These are phyloP conservation scores for Phoenicopterus ruber DNA, from an alignment of 2,113 vertebrate genomes.

Conservation along the genomic window DNA sequence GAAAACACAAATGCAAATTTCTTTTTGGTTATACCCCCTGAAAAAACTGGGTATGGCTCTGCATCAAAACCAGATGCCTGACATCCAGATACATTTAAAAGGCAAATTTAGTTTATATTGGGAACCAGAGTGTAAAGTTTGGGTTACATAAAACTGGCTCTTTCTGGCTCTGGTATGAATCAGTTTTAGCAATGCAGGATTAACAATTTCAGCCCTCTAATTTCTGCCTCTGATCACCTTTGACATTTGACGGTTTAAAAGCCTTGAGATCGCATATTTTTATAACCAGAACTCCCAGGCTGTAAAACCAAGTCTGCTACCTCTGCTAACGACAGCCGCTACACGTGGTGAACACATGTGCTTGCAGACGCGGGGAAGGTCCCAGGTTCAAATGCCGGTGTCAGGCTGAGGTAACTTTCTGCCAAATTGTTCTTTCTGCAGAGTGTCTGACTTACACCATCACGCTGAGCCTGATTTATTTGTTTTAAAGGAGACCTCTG, in stretches of 20 bases:
- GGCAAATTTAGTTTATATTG: conserved; percentile 16
- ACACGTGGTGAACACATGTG: conserved; percentile 39
- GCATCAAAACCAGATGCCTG: conserved; percentile 55
- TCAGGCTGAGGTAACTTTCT: not conserved
- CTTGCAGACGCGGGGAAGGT: not conserved
- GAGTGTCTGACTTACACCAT: not conserved
- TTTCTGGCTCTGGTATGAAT: conserved; percentile 13
- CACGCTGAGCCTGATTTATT: not conserved
- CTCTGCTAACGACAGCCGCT: not conserved
- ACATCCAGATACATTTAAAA: conserved; percentile 14
- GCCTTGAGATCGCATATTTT: conserved; percentile 40
- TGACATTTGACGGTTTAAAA: conserved; percentile 28
- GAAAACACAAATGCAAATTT: conserved; percentile 52
- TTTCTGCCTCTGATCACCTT: conserved; percentile 55
- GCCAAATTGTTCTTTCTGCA: not conserved
- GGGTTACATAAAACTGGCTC: not conserved
- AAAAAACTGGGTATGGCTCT: conserved; percentile 16
- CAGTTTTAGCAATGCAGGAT: conserved; percentile 7
- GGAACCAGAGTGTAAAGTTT: conserved; percentile 10
- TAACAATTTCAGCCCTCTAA: conserved; percentile 22
- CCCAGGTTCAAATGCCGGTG: not conserved
- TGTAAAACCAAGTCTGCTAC: conserved; percentile 1
- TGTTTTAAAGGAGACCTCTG: conserved; percentile 1
- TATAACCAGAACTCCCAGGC: not conserved
- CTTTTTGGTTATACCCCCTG: not conserved